Evolutionary conservation across 2,113 vertebrate species (phyloP), one percentile per base, ranked within the genome.

Genomic region (Synchiropus splendidus): DNA sequence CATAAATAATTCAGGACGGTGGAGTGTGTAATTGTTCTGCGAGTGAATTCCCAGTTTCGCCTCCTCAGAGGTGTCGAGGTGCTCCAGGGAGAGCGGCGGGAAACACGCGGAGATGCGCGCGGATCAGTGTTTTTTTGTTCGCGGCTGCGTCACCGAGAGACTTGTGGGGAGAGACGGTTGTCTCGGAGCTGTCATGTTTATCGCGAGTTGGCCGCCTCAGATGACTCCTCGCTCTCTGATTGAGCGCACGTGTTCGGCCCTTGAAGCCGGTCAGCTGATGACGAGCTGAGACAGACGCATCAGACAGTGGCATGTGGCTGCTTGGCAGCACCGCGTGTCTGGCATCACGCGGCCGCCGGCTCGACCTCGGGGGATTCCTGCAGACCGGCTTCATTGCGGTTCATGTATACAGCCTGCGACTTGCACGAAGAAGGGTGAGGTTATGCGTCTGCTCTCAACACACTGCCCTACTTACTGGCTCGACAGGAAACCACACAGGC

Each of bases 321-420:
- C 13, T 54, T 57, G 68, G 45, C 46, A 43, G 44, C 37, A 13
- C 37, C 38, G 48, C 43, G 48, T 10, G 63, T 48, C 68, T 68
- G 66, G 61, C 70, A 54, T 50, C 45, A 14, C 70, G 58, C 16
- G 18, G 54, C 14, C 49, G 57, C 14, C 49, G 47, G 50, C 39
- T 17, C 14, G 45, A 43, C 75, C 67, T 55, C 16, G 1, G 46
- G 71, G 71, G 71, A 74, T 73, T 78, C 64, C 69, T 9, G 36
- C 62, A 66, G 75, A 58, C 74, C 69, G 62, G 67, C 63, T 71
- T 65, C 56, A 68, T 73, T 82, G 64, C 62, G 74, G 68, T 58
- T 62, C 58, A 71, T 78, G 67, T 78, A 65, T 71, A 64, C 47
- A 58, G 68, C 54, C 52, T 65, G 72, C 57, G 66, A n/a, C n/a